Evolutionary conservation across 2,797 vertebrate genomes (phyloP), one percentile per base, ranked within the genome.

Genomic region (Anguilla obscura): DNA sequence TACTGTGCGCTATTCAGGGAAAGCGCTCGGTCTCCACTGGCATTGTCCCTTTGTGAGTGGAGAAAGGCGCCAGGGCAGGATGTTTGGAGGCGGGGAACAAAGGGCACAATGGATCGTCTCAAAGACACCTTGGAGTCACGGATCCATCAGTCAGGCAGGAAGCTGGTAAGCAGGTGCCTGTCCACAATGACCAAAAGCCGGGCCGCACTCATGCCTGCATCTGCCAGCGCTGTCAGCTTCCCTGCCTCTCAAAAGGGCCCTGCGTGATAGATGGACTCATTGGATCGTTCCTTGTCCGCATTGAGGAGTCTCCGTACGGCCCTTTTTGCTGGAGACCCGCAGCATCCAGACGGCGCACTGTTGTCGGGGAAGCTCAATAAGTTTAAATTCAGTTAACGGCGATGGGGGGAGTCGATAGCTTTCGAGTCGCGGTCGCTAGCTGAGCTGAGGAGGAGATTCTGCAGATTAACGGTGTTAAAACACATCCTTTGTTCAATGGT

Each of bases 91-190:
- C 88, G 91, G 84, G 89, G 93, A 93, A 94, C 94, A 95, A 94
- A 95, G 92, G 91, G 88, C 88, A 94, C 95, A 95, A 94, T 94
- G 90, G 93, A 94, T 93, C 92, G 93, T 93, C 93, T 94, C 93
- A 95, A 93, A 96, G 94, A 95, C 94, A 94, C 93, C 94, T 94
- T 95, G 92, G 93, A 95, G 95, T 94, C 93, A 92, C 91, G 89
- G 94, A 95, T 94, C 93, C 93, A 94, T 95, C 94, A 94, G 94
- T 94, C 92, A 93, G 94, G 94, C 94, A 94, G 90, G 94, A 84
- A 90, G 94, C 93, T 94, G 90, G 91, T 93, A 92, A 94, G 93
- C 94, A 95, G 95, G 95, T 96, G 95, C 94, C 94, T 94, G 92
- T 90, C 89, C 93, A 95, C 95, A 94, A 94, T 93, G 92, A 93